phyloP scores from a whole-genome alignment of 2,797 vertebrate genomes.

The Enteromius anoplus region DNA sequence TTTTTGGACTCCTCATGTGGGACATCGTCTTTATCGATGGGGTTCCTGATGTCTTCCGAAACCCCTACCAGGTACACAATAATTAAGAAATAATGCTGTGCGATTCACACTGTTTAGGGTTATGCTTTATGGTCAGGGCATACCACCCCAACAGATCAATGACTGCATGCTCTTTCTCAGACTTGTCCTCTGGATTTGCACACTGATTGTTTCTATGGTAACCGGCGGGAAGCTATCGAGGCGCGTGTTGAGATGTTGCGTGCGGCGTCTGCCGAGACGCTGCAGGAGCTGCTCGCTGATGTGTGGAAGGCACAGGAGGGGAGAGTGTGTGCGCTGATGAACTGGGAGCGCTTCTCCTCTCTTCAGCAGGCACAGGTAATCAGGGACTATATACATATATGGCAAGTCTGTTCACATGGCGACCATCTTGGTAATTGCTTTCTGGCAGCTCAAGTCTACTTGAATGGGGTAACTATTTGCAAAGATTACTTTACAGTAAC shows the following conservation, averaged over 20 bases:
- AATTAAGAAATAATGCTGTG: neutral
- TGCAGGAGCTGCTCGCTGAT: constrained; percentile 78
- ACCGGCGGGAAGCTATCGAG: constrained; percentile 80
- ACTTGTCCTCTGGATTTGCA: constrained; percentile 88
- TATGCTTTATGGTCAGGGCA: neutral
- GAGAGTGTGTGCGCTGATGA: constrained; percentile 79
- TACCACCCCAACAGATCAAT: neutral
- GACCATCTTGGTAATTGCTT: neutral
- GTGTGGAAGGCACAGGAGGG: constrained; percentile 81
- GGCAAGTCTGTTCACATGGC: neutral
- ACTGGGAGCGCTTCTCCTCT: constrained; percentile 89
- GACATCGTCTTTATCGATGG: constrained; percentile 91
- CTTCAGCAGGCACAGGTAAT: constrained; percentile 78
- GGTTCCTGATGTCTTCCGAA: constrained; percentile 90
- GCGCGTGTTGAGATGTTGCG: constrained; percentile 78
- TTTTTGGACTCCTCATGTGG: constrained; percentile 92
- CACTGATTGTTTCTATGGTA: constrained; percentile 91
- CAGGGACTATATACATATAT: neutral
- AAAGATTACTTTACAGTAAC: neutral
- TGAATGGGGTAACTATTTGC: neutral
- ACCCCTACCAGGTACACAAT: constrained; percentile 86
- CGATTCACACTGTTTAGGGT: neutral
- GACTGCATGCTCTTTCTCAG: constrained; percentile 68
- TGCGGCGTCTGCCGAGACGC: constrained; percentile 73
- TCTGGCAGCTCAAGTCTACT: neutral